Base-by-base conservation (phyloP, 2,888 invertebrate genomes). In the Rhagonycha lutea region DNA sequence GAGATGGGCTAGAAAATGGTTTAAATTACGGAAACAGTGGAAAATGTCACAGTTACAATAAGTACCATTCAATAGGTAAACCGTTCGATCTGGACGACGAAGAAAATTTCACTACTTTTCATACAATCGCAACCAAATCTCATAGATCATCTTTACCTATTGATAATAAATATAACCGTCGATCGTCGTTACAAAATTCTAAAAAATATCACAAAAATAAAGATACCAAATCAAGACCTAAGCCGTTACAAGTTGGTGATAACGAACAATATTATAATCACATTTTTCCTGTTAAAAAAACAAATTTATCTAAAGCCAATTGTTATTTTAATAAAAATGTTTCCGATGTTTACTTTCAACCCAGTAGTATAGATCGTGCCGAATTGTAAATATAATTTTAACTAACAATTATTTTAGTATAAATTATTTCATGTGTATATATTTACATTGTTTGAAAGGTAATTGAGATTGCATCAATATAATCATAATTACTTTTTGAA, bases 261-360 rank as follows among this genome's bases (percentile, higher is more conserved):
- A 87, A 91, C 82, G 91, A 91, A 84, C 89, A 90, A 76, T 92
- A 92, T 85, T 89, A 92, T 81, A 90, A 92, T 83, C 91, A 91
- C 81, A 89, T 92, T 79, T 92, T 92, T 83, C 91, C 92, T 75
- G 84, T 84, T 81, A 80, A 82, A 72, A 76, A 79, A 60, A 81
- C 81, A 78, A 80, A 82, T 76, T 47, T 47, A 47, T 47, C 47
- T 47, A 47, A 47, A 47, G 47, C 47, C 47, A 47, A 47, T 47
- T 47, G 47, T 47, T 79, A 81, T 78, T 81, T 67, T 65, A 75
- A 79, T 78, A 80, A 76, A 69, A 78, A 77, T 67, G 80, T 80
- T 77, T 83, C 83, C 82, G 84, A 85, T 79, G 82, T 83, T 75
- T 86, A 85, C 80, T 87, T 87, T 82, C 86, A 86, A 81, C 86